These are phyloP conservation scores for Gymnosoma rotundatum DNA, from an alignment of 2,888 invertebrate species.

Conservation along the genomic window DNA sequence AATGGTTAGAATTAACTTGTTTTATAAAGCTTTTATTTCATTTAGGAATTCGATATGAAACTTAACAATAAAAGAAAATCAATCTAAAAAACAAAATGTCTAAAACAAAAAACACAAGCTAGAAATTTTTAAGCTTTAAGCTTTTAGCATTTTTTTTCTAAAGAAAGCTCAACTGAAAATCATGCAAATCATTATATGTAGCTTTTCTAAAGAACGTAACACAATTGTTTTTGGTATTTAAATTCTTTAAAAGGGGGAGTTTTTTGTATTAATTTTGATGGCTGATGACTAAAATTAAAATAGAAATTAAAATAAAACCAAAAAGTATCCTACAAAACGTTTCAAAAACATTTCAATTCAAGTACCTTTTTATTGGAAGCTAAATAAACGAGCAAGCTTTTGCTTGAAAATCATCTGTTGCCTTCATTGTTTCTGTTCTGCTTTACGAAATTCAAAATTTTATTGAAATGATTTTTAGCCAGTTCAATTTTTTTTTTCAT, in stretches of 20 bases:
- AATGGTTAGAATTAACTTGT: conserved; percentile 54
- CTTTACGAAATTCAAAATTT: too few species aligned
- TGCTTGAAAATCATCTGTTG: too few species aligned
- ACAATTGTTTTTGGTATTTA: conserved; percentile 35
- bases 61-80: neutral
- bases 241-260: conserved; percentile 37
- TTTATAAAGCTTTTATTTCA: conserved; percentile 12
- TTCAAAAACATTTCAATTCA: neutral
- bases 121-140: conserved; percentile 13
- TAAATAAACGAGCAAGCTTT: too few species aligned
- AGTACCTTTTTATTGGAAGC: too few species aligned
- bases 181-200: conserved; percentile 55
- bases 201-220: conserved; percentile 36
- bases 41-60: neutral
- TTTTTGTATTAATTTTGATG: conserved; percentile 78
- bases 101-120: conserved; percentile 46
- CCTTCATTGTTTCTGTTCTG: too few species aligned
- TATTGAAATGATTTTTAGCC: too few species aligned
- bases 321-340: neutral
- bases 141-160: conserved; percentile 21
- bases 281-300: conserved; percentile 76
- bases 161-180: conserved; percentile 66
- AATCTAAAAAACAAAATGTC: conserved; percentile 10
- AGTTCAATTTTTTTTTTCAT: too few species aligned
- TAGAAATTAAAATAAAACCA: conserved; percentile 37